Evolutionary conservation across 2,797 vertebrate species (phyloP), one percentile per base, ranked within the genome.

Genomic region (Poecilia picta): DNA sequence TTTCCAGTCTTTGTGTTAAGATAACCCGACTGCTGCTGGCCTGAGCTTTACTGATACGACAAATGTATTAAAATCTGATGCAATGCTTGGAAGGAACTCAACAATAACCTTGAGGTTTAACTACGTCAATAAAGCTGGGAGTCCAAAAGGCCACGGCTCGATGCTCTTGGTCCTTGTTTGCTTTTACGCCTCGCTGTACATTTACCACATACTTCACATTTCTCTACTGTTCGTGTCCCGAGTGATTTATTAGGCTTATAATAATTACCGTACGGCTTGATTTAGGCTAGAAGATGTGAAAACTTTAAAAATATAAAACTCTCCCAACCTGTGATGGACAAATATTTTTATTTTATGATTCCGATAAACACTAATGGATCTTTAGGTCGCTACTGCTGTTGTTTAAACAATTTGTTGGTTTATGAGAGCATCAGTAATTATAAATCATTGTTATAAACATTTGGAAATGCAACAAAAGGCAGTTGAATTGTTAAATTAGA

Each of bases 1-100:
- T 76, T 79, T 76, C 75, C 68, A 79, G 74, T 16, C 51, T 8
- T 79, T 73, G 77, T 45, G 68, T 43, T 8, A 28, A 45, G 41
- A 43, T 59, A 74, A 62, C 36, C 28, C 36, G 45, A 11, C 43
- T 46, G n/a, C 71, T 53, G 33, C 72, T 15, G 0, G 16, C 45
- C 36, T 15, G 53, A 82, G 76, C 57, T 62, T 70, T 66, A 53
- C 46, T 57, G 45, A 64, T 18, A 41, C 6, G 1, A 71, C 18
- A 74, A 20, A 5, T 1, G 18, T 25, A 77, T 73, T 47, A 39
- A 28, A 57, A 47, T 68, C 57, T 7, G 25, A 71, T 45, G 41
- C 33, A 76, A 76, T 18, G 43, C 41, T 43, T 41, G 68, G 45
- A 36, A 72, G 12, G 53, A 64, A 31, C 18, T 70, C 23, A 77